phyloP scores from a whole-genome alignment of 2,113 vertebrate genomes.

The Malurus cyaneus region DNA sequence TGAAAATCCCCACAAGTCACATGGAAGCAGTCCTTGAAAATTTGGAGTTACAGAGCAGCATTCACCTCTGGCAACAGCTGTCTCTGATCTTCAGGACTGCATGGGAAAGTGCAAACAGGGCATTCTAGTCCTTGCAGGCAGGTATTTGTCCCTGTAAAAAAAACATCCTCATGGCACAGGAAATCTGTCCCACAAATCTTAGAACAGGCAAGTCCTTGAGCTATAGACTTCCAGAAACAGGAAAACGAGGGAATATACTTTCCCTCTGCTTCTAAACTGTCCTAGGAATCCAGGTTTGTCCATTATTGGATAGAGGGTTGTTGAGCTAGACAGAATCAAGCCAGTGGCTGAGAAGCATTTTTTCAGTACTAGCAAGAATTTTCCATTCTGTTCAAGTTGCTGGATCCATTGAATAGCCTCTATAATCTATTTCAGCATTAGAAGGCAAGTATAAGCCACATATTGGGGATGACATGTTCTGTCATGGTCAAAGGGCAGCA shows the following conservation, averaged over 20 bases:
- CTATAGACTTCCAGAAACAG: neutral
- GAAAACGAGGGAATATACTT: neutral
- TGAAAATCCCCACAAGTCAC: neutral
- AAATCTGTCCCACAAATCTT: neutral
- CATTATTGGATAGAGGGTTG: neutral
- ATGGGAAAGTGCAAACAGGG: neutral
- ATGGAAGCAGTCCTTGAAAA: neutral
- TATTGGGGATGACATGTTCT: neutral
- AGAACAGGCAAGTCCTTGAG: neutral
- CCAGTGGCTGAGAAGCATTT: neutral
- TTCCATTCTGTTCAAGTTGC: neutral
- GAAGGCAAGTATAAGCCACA: neutral
- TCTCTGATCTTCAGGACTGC: neutral
- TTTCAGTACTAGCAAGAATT: neutral
- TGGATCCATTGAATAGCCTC: neutral
- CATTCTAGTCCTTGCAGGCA: neutral
- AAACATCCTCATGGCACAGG: fast-evolving
- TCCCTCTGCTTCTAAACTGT: neutral
- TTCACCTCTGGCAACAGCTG: neutral
- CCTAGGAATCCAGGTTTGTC: neutral
- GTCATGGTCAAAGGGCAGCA: neutral
- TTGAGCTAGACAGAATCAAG: neutral
- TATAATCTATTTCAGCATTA: neutral
- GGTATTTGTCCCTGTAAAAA: neutral
- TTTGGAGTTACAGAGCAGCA: neutral